These are phyloP conservation scores for Zosterops japonicus DNA, from an alignment of 2,113 vertebrate genomes.

Conservation along the genomic window DNA sequence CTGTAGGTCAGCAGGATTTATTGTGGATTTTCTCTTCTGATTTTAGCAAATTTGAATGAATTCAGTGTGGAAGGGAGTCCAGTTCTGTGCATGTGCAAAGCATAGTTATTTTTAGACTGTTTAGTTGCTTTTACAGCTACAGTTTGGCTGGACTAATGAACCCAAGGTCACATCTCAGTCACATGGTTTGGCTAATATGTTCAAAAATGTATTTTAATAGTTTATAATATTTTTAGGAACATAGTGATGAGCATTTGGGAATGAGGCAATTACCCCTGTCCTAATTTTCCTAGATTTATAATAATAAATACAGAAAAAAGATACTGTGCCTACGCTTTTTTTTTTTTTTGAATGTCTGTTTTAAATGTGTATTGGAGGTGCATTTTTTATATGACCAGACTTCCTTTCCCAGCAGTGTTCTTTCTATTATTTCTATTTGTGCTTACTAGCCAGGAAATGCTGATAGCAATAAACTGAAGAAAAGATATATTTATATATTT, in stretches of 20 bases:
- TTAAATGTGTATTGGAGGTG: neutral
- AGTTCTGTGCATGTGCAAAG: neutral
- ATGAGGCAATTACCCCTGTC: neutral
- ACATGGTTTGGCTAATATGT: neutral
- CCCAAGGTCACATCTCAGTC: neutral
- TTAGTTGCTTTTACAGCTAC: neutral
- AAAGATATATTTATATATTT: neutral
- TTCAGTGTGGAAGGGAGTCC: neutral
- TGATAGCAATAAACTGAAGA: neutral
- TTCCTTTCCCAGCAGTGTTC: neutral
- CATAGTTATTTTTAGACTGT: neutral
- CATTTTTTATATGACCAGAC: neutral
- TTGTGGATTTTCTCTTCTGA: conserved; percentile 33
- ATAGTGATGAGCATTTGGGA: neutral
- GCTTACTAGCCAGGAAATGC: neutral
- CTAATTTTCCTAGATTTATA: neutral
- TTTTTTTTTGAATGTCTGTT: neutral
- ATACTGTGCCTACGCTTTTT: neutral
- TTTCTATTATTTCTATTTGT: neutral
- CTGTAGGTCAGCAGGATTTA: conserved; percentile 31
- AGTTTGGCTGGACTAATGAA: neutral
- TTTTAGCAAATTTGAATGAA: conserved; percentile 35
- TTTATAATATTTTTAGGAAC: neutral
- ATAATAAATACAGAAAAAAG: neutral
- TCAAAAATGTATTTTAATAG: neutral